phyloP scores from a whole-genome alignment of 2,888 invertebrate species.

The Tridacna gigas region DNA sequence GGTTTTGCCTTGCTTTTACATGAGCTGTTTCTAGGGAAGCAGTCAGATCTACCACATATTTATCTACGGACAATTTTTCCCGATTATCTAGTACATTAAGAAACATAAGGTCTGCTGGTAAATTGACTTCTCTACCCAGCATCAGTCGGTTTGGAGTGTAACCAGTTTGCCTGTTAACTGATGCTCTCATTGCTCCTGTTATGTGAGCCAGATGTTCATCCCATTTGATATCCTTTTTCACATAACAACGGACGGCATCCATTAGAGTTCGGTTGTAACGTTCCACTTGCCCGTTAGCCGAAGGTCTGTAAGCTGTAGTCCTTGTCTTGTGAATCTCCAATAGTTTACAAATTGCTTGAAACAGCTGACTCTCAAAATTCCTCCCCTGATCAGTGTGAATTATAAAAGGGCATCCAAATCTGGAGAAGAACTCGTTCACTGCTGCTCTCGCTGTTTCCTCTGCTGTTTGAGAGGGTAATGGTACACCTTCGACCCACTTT shows the following conservation, averaged over 20 bases:
- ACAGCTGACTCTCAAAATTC: conserved; percentile 18
- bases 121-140: conserved; percentile 27
- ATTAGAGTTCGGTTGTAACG: conserved; percentile 18
- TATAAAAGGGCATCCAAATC: neutral
- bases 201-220: conserved; percentile 17
- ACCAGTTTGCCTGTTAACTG: conserved; percentile 28
- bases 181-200: conserved; percentile 8
- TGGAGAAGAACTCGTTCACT: neutral
- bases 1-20: conserved; percentile 26
- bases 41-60: neutral
- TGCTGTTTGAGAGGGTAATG: neutral
- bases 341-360: conserved; percentile 7
- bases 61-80: neutral
- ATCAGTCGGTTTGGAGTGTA: conserved; percentile 27
- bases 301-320: conserved; percentile 17
- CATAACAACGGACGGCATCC: conserved; percentile 31
- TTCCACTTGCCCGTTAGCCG: neutral
- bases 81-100: neutral
- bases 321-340: conserved; percentile 28
- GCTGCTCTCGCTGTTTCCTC: neutral
- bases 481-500: neutral
- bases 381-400: conserved; percentile 18
- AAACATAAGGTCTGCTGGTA: neutral
- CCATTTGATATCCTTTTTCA: neutral
- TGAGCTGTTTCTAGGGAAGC: conserved; percentile 30